Evolutionary conservation across 37 sponge, comb jelly and placozoan genomes (phyloP), one percentile per base, ranked within the genome.

Genomic region (Amphimedon queenslandica): DNA sequence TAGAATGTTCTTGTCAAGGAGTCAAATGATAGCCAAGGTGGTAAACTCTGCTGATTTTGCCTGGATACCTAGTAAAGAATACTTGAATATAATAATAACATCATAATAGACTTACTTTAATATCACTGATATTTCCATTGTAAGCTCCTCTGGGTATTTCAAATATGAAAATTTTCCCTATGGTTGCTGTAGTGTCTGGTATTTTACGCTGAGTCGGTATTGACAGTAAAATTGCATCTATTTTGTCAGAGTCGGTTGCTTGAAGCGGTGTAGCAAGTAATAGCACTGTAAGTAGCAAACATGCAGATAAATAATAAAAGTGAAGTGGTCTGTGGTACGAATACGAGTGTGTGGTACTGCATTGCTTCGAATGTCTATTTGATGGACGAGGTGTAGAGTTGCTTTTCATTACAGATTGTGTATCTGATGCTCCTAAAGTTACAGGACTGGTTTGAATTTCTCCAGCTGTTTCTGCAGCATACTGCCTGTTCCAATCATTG

Each of bases 11-110:
- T 69, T 21, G 74, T 37, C 1, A 40, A 21, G 1, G 2, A 5
- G 43, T 84, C 60, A 25, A 84, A 74, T 30, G 72, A 57, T 36
- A 84, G 73, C 85, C 85, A 84, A 2, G 30, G 20, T 40, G 85
- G 85, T n/a, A 77, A 61, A 8, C 8, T 27, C 8, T 66, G 55
- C 1, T 35, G 31, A 6, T 78, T 78, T 0, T 70, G 77, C 56
- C 77, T 67, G 21, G 16, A 29, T 66, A 66, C 37, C 67, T 66
- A 66, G 2, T 25, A 51, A 25, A 70, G 31, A 18, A 25, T 37
- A 13, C 36, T 10, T 36, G 4, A 32, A 23, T 6, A 10, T 30
- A 33, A 36, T 31, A 40, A 16, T 20, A 34, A 16, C 27, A 35
- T n/a, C 33, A 32, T 2, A 21, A 51, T 28, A n/a, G 28, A 27